Conservation (phyloP, 2,113 vertebrate species). For the Nanorana parkeri region DNA sequence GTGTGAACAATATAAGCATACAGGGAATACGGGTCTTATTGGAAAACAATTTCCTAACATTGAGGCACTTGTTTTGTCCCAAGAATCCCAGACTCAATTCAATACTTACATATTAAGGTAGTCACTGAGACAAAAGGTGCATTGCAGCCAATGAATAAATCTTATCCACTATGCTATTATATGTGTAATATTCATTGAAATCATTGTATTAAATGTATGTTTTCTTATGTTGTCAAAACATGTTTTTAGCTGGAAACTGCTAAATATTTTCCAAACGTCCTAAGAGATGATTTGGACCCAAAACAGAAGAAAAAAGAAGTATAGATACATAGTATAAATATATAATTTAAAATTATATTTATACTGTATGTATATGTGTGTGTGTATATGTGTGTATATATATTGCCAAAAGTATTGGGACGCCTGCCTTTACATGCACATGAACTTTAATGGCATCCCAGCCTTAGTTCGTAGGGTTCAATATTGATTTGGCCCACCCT, state of each 20-base stretch:
- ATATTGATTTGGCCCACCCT: no score
- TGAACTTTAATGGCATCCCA: no score
- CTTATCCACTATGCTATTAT: conserved; percentile 68
- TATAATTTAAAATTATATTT: no score
- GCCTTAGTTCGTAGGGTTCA: no score
- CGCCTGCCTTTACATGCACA: no score
- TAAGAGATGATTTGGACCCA: no score
- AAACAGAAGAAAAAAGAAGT: no score
- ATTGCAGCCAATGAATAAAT: conserved; percentile 71
- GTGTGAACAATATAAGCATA: conserved; percentile 74
- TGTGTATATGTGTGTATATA: no score
- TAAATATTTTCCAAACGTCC: no score
- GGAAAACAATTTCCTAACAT: conserved; percentile 78
- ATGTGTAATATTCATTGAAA: conserved; percentile 70
- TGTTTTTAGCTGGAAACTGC: conserved; percentile 61
- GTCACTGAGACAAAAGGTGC: conserved; percentile 68
- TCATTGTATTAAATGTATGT: conserved; percentile 65
- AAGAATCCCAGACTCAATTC: conserved; percentile 73
- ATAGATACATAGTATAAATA: no score
- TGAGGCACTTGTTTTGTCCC: conserved; percentile 73
- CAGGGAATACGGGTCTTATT: conserved; percentile 68
- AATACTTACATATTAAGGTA: conserved; percentile 69
- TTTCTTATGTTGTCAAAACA: conserved; percentile 63
- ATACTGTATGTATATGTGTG: no score
- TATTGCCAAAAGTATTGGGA: no score